Conservation (phyloP, 2,888 invertebrate species). For the Tholera decimalis region DNA sequence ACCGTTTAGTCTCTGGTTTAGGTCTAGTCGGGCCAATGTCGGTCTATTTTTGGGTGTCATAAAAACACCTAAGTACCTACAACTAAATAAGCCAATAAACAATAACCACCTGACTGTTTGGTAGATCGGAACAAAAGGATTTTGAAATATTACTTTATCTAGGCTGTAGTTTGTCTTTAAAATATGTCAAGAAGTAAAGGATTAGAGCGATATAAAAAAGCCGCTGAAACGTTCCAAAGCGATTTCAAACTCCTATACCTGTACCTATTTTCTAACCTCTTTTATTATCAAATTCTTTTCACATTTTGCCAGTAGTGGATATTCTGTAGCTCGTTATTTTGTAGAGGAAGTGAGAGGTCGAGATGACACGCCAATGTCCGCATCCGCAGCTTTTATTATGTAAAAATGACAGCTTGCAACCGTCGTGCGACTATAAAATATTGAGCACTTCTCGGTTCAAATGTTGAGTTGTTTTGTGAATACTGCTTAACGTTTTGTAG, state of each 20-base stretch:
- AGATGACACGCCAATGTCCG: slow-evolving; percentile 58
- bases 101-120: no score
- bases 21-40: no score
- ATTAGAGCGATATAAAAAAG: neutral
- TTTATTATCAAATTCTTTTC: neutral
- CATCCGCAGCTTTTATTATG: slow-evolving; percentile 54
- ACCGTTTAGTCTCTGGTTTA: no score
- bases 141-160: no score
- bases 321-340: slow-evolving; percentile 35
- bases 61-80: no score
- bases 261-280: neutral
- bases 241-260: neutral
- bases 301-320: slow-evolving; percentile 6
- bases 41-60: no score
- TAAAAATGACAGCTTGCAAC: slow-evolving; percentile 47
- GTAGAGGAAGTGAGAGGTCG: slow-evolving; percentile 70
- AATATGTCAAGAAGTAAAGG: neutral
- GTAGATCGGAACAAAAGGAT: no score
- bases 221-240: neutral
- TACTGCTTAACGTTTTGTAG: neutral
- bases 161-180: no score
- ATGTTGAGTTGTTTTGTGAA: neutral
- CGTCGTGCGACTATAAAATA: slow-evolving; percentile 22
- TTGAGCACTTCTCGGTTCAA: slow-evolving; percentile 1
- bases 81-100: no score